Evolutionary conservation across 2,888 invertebrate species (phyloP), one percentile per base, ranked within the genome.

Genomic region (Megaustenia siamemsis): DNA sequence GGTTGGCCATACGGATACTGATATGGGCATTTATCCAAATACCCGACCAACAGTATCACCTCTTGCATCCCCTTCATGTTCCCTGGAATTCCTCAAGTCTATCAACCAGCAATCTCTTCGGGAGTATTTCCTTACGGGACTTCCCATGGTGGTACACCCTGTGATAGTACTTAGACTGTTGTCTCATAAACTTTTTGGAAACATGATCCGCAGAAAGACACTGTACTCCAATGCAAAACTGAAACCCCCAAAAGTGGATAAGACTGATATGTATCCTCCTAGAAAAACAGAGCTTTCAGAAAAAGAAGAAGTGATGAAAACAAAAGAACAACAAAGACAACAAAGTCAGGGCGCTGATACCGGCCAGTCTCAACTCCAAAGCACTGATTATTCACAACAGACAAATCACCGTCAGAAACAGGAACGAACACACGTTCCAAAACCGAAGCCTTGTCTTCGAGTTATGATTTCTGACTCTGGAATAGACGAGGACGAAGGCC

Each of bases 171-270:
- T 95, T 66, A 93, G 95, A 38, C 93, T 95, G 75, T 93, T 95
- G 49, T 94, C 95, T 85, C 95, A 95, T 91, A 94, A 95, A 84
- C 93, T 95, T 86, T 94, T 95, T 83, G 95, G 95, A 73, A 95
- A 95, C 84, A 94, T 94, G 95, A 94, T 95, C 60, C 94, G 95
- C 18, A 92, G 95, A 84, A 93, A 94, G 94, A 90, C 89, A 24
- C 86, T 89, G 40, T 86, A 88, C 43, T 89, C 89, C n/a, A 87
- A 90, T 71, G 82, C 88, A 78, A 89, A 88, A 82, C 86, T 89
- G 53, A 88, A 88, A 76, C 89, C 89, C 5, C 92, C 91, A 10
- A 89, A 88, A 80, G 88, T 89, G 49, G 90, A 90, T 53, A 89
- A 90, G 38, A 88, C 90, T 66, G 90, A 90, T 40, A 89, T 88